Evolutionary conservation across 2,797 vertebrate species (phyloP).

Genomic region (Siniperca scherzeri): DNA sequence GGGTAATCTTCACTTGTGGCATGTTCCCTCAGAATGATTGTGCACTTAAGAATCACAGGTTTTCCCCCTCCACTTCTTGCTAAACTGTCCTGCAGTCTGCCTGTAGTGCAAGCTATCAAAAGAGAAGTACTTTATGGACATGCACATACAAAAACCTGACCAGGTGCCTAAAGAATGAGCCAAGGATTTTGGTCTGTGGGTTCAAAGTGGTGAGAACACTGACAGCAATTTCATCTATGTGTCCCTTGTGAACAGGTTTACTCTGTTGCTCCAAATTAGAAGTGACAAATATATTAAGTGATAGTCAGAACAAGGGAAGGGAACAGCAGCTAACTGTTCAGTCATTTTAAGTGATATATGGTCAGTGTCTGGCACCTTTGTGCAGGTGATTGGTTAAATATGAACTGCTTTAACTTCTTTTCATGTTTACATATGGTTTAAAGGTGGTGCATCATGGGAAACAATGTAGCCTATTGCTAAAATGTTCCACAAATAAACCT

Average conservation of each 20-base stretch:
- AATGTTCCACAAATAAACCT: no score
- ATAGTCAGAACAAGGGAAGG: background rate
- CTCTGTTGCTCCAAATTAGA: no score
- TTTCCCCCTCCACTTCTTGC: background rate
- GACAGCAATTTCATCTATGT: background rate
- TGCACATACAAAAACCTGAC: background rate
- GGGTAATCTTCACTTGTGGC: background rate
- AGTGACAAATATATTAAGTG: background rate
- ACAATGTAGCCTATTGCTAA: no score
- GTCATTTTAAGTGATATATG: background rate
- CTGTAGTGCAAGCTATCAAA: background rate
- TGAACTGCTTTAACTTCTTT: background rate
- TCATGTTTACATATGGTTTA: background rate
- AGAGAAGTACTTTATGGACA: background rate
- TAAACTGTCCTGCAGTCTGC: background rate
- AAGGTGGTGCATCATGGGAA: no score
- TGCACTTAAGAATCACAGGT: background rate
- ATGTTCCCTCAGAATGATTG: constrained; percentile 11
- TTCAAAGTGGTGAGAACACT: background rate
- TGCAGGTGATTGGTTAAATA: background rate
- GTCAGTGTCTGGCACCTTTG: background rate
- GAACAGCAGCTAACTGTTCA: background rate
- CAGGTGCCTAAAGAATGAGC: background rate
- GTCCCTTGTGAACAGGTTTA: background rate
- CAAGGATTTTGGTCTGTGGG: background rate